Percentiles rank a stretch among this genome's conserved stretches.
phyloP scores from a whole-genome alignment of 2,888 invertebrate species.

The Ochropleura plecta region DNA sequence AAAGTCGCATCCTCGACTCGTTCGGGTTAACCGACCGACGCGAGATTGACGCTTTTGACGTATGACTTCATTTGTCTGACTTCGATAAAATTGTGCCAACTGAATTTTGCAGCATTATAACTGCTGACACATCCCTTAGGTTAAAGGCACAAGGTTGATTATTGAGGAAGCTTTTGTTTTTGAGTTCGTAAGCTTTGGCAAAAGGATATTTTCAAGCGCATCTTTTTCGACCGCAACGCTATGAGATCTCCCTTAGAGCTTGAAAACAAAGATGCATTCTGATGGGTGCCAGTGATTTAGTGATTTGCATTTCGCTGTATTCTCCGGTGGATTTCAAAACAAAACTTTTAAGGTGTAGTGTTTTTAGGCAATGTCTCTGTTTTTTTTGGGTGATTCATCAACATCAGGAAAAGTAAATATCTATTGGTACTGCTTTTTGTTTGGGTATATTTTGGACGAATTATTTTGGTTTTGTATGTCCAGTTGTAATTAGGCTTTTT shows the following conservation, averaged over 20 bases:
- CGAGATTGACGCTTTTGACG: slow-evolving; percentile 84
- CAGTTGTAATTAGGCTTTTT: no score
- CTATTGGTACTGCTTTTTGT: slow-evolving; percentile 42
- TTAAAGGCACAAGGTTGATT: slow-evolving; percentile 56
- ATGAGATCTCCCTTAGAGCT: slow-evolving; percentile 84
- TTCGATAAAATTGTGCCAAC: slow-evolving; percentile 85
- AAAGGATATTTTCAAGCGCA: slow-evolving; percentile 74
- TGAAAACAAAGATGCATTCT: slow-evolving; percentile 87
- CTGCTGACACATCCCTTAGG: neutral
- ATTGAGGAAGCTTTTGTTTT: slow-evolving; percentile 37
- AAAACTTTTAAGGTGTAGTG: slow-evolving; percentile 59
- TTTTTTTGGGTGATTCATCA: slow-evolving; percentile 12
- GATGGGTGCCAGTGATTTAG: slow-evolving; percentile 84
- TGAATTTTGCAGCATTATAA: slow-evolving; percentile 27
- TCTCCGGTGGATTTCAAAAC: slow-evolving; percentile 62
- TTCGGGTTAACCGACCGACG: slow-evolving; percentile 84
- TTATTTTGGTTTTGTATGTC: neutral
- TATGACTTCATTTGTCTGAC: slow-evolving; percentile 89
- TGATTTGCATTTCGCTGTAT: slow-evolving; percentile 74
- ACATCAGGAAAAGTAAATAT: no score
- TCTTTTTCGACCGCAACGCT: slow-evolving; percentile 85
- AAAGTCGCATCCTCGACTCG: slow-evolving; percentile 83
- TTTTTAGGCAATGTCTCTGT: slow-evolving; percentile 43
- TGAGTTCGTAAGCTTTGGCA: slow-evolving; percentile 47
- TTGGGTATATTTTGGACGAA: neutral